These are phyloP conservation scores for human DNA, from an alignment of 2,113 vertebrate genomes.

Conservation along the genomic window DNA sequence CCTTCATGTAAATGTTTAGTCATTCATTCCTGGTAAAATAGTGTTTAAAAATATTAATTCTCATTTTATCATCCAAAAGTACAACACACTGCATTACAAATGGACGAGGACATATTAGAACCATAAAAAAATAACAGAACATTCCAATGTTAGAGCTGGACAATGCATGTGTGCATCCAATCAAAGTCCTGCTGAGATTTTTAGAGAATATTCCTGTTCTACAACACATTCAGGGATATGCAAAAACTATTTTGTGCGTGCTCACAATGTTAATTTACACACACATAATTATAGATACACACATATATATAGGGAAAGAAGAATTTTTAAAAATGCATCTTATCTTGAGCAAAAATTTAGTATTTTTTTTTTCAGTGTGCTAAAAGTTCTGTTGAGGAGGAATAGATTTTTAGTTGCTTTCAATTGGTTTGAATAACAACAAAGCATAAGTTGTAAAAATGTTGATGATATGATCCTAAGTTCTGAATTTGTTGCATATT, in stretches of 20 bases:
- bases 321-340: not conserved
- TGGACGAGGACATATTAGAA: slow-evolving; percentile 71
- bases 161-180: slow-evolving; percentile 70
- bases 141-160: slow-evolving; percentile 80
- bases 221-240: slow-evolving; percentile 34
- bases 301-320: slow-evolving; percentile 60
- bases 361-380: not conserved
- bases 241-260: slow-evolving; percentile 49
- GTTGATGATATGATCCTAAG: not conserved
- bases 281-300: slow-evolving; percentile 75
- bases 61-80: slow-evolving; percentile 63
- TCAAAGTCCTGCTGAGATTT: slow-evolving; percentile 55
- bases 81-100: slow-evolving; percentile 67
- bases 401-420: not conserved
- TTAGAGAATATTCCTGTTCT: not conserved
- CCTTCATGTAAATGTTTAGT: slow-evolving; percentile 70
- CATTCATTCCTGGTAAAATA: slow-evolving; percentile 50
- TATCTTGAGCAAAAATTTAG: slow-evolving; percentile 51
- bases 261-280: slow-evolving; percentile 39
- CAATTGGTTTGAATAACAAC: not conserved
- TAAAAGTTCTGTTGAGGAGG: not conserved
- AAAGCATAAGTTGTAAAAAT: not conserved
- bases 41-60: slow-evolving; percentile 59
- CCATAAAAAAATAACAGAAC: slow-evolving; percentile 68
- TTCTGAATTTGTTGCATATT: slow-evolving; percentile 29